Base-by-base conservation (phyloP, 1,140 invertebrate species). In the Oncopodura yosiiana region DNA sequence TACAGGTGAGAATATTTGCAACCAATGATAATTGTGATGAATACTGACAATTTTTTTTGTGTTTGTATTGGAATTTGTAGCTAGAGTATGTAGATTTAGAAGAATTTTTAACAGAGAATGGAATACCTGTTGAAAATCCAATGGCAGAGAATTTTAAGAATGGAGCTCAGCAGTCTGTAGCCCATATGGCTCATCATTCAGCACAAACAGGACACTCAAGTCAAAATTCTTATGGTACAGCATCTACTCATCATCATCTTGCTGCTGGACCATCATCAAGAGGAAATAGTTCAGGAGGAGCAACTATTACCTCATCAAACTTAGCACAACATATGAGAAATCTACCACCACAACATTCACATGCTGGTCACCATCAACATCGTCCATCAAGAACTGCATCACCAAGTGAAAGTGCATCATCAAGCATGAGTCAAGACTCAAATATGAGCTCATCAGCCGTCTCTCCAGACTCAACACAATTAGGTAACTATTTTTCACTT, bases 51-150 rank as follows among this genome's bases (percentile, higher is more conserved):
- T 19, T 3, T 9, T 38, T 21, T 38, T 50, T 37, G 18, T 11
- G 4, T 42, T 38, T 14, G 60, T 26, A 36, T 4, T 18, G 59
- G 11, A 56, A 46, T 18, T 21, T 52, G 6, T 30, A 66, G 59
- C 63, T 84, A 66, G 78, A 91, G 82, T 94, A 93, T 73, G 88
- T 94, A 75, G 91, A 94, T 74, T 75, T 95, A 74, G 91, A 95
- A 74, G 90, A 94, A 74, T 94, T 95, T 74, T 79, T 95, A 62
- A 87, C 84, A 61, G 90, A 94, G 73, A 94, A 92, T 73, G 88
- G 86, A 60, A 87, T 88, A 72, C 84, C 85, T 52, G 81, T 83
- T 66, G 84, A 87, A 16, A 41, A 45, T n/a, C 26, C 24, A 54
- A 45, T 2, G 24, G 48, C 50, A 45, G 27, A n/a, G 30, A n/a